phyloP scores from a whole-genome alignment of 2,888 invertebrate species.

The Habroteleia sp. region DNA sequence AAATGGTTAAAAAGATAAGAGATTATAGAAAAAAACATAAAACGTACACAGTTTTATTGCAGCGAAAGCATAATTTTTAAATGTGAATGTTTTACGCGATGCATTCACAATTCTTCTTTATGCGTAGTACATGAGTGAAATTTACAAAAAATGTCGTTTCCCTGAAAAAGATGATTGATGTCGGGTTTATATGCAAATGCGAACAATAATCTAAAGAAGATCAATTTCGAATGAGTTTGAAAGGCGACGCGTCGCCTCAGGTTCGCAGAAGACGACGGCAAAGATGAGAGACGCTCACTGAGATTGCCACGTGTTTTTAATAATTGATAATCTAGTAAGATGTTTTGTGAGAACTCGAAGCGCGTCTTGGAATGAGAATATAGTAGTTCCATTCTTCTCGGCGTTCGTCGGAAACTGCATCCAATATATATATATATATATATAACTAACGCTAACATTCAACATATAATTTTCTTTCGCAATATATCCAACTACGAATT shows the following conservation, averaged over 20 bases:
- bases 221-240: slow-evolving; percentile 68
- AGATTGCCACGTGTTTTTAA: slow-evolving; percentile 75
- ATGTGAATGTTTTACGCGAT: too few relatives aligned
- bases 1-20: too few relatives aligned
- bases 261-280: slow-evolving; percentile 75
- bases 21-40: too few relatives aligned
- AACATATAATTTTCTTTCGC: slow-evolving; percentile 52
- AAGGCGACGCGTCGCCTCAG: slow-evolving; percentile 61
- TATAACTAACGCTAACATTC: slow-evolving; percentile 45
- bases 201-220: slow-evolving; percentile 57
- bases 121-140: too few relatives aligned
- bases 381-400: slow-evolving; percentile 75
- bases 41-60: too few relatives aligned
- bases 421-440: too few relatives aligned
- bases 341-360: slow-evolving; percentile 73
- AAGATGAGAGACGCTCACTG: slow-evolving; percentile 70
- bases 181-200: slow-evolving; percentile 34
- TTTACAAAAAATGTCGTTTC: slow-evolving; percentile 36
- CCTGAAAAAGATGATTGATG: slow-evolving; percentile 55
- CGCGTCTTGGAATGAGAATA: slow-evolving; percentile 72
- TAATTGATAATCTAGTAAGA: slow-evolving; percentile 77
- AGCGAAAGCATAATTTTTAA: too few relatives aligned
- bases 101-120: too few relatives aligned
- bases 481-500: slow-evolving; percentile 35
- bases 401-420: slow-evolving; percentile 51